These are phyloP conservation scores for Leuciscus waleckii DNA, from an alignment of 2,797 vertebrate genomes.

Conservation along the genomic window DNA sequence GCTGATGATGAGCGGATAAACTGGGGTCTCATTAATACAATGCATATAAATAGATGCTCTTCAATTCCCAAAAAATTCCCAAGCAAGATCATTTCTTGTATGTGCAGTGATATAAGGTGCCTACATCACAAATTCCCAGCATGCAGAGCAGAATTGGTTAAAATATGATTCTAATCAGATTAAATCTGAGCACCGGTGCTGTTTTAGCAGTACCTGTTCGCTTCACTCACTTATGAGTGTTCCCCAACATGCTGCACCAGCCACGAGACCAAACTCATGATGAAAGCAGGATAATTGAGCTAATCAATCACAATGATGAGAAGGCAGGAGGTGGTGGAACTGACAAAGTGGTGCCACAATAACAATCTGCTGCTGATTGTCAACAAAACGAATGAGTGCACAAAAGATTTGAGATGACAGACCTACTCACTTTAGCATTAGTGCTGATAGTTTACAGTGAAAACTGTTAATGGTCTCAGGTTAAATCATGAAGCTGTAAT, in stretches of 20 bases:
- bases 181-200: background rate
- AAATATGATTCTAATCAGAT: background rate
- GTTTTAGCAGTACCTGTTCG: background rate
- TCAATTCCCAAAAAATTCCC: background rate
- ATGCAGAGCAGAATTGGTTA: background rate
- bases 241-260: background rate
- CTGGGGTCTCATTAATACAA: background rate
- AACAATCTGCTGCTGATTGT: constrained; percentile 46
- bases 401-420: constrained; percentile 20
- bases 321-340: constrained; percentile 33
- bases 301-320: constrained; percentile 45
- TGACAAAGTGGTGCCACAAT: constrained; percentile 45
- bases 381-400: constrained; percentile 35
- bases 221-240: background rate
- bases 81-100: background rate
- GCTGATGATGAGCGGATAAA: background rate
- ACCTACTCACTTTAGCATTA: constrained; percentile 26
- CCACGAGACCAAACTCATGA: constrained; percentile 14
- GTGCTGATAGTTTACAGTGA: background rate
- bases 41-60: background rate
- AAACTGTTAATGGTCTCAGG: background rate
- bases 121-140: background rate
- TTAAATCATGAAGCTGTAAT: background rate
- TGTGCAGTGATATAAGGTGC: background rate
- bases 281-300: constrained; percentile 42